Percentiles rank a stretch among this genome's conserved stretches.
Evolutionary conservation across 2,113 vertebrate genomes (phyloP).

Genomic region (Okapia johnstoni): DNA sequence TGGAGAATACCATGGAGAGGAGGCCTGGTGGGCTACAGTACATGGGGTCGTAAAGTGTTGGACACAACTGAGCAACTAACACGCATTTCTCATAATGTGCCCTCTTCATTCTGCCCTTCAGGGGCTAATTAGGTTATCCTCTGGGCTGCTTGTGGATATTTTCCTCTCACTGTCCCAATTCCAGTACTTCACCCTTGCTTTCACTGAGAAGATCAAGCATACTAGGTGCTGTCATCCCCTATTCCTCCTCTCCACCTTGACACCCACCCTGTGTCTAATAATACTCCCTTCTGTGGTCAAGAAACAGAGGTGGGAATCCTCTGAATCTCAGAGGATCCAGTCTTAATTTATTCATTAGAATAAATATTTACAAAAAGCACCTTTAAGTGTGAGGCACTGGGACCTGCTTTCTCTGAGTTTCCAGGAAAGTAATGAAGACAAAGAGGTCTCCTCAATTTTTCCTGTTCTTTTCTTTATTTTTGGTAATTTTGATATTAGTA

Average conservation of each 20-base stretch:
- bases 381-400: not conserved
- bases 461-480: not conserved
- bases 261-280: not conserved
- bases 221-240: fast-evolving
- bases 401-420: not conserved
- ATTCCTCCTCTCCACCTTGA: not conserved
- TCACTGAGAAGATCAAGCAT: not conserved
- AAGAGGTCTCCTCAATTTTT: not conserved
- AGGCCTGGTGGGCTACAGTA: not conserved
- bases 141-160: too few species aligned
- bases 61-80: not conserved
- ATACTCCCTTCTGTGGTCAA: not conserved
- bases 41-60: not conserved
- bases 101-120: not conserved
- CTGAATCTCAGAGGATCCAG: not conserved
- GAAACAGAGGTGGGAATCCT: not conserved
- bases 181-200: not conserved
- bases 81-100: not conserved
- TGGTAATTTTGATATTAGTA: not conserved
- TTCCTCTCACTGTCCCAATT: not conserved
- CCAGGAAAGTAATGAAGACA: not conserved
- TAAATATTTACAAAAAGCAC: not conserved
- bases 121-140: not conserved
- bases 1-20: not conserved
- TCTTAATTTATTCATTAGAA: not conserved